Percentiles rank a stretch among this genome's conserved stretches.
phyloP scores from a whole-genome alignment of 2,113 vertebrate species.

The Nycticebus coucang region DNA sequence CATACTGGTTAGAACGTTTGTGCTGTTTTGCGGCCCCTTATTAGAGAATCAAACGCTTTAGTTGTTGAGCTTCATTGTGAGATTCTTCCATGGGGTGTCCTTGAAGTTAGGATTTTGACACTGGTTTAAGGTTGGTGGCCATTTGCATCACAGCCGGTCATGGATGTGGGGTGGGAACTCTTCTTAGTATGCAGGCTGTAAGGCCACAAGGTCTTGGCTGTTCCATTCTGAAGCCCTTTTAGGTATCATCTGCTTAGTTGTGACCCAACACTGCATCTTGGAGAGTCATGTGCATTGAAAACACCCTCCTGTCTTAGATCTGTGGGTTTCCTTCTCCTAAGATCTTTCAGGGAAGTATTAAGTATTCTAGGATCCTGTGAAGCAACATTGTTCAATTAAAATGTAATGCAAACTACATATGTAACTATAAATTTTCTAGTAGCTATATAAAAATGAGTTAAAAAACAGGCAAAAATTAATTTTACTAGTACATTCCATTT shows the following conservation, averaged over 20 bases:
- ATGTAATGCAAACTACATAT: no score
- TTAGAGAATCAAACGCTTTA: neutral
- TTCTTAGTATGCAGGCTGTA: neutral
- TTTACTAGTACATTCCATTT: neutral
- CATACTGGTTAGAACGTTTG: neutral
- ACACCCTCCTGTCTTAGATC: neutral
- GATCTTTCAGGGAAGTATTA: neutral
- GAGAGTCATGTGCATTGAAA: neutral
- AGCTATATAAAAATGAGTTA: neutral
- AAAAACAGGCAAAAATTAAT: neutral
- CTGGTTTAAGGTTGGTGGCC: neutral
- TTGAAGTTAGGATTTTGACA: neutral
- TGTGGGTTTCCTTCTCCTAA: neutral
- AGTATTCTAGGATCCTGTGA: no score
- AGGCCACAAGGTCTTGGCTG: neutral
- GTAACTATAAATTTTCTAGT: neutral
- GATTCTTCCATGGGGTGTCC: neutral
- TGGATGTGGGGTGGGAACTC: neutral
- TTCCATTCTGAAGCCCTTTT: neutral
- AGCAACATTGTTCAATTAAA: neutral
- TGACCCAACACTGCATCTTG: neutral
- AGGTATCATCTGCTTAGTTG: neutral
- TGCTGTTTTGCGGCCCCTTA: constrained; percentile 16
- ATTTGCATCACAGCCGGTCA: neutral
- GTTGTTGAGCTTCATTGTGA: neutral